Evolutionary conservation across 2,113 vertebrate genomes (phyloP).

Genomic region (Carassius gibelio): DNA sequence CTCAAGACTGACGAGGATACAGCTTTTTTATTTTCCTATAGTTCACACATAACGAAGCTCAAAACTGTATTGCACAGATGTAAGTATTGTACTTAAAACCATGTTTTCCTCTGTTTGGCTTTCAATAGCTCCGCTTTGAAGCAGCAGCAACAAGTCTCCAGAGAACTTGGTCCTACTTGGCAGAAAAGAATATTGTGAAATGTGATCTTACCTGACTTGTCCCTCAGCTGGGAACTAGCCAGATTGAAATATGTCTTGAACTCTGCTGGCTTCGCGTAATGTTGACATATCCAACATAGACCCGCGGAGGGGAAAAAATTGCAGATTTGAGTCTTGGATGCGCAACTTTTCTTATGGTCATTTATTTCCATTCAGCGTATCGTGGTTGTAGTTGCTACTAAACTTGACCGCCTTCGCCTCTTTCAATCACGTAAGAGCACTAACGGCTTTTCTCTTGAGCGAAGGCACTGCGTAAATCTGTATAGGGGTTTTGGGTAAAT

Average conservation of each 20-base stretch:
- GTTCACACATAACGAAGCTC: constrained; percentile 59
- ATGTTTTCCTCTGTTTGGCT: constrained; percentile 40
- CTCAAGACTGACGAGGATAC: constrained; percentile 67
- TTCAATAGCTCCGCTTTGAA: constrained; percentile 48
- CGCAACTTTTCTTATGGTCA: constrained; percentile 46
- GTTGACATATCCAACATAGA: constrained; percentile 49
- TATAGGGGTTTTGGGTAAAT: constrained; percentile 80
- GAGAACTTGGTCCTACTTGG: constrained; percentile 75
- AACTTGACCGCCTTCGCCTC: constrained; percentile 75
- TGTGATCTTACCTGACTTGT: constrained; percentile 76
- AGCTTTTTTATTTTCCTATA: constrained; percentile 56
- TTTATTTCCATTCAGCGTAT: constrained; percentile 52
- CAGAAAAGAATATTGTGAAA: constrained; percentile 60
- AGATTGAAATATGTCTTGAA: constrained; percentile 62
- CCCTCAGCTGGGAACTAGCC: constrained; percentile 56
- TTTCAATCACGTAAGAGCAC: constrained; percentile 92
- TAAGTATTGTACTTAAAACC: constrained; percentile 68
- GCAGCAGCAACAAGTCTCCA: constrained; percentile 90
- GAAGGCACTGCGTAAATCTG: constrained; percentile 88
- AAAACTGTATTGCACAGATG: constrained; percentile 65
- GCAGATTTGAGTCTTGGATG: constrained; percentile 33
- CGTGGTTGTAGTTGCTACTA: constrained; percentile 58
- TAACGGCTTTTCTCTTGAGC: constrained; percentile 84
- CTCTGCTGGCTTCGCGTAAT: constrained; percentile 58
- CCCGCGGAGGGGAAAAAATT: constrained; percentile 26